These are phyloP conservation scores for Lepus timidus DNA, from an alignment of 2,113 vertebrate species.

Conservation along the genomic window DNA sequence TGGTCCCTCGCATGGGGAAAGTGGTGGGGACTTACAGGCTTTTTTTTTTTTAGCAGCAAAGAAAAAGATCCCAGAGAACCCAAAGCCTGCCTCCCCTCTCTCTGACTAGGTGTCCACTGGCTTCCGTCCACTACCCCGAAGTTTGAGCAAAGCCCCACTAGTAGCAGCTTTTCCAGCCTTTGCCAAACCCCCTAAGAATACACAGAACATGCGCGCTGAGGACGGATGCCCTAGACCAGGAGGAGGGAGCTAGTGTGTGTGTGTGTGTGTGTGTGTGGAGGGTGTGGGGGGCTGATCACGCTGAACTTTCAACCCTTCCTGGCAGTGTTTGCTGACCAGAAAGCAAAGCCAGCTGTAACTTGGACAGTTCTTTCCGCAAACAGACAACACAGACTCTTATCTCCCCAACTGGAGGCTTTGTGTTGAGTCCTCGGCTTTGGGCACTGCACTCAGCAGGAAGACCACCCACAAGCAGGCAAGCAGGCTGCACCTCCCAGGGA, in stretches of 20 bases:
- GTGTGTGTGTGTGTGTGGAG: neutral
- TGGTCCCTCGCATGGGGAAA: neutral
- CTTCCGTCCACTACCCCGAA: neutral
- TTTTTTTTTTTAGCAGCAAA: neutral
- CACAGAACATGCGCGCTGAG: neutral
- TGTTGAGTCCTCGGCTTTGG: constrained; percentile 79
- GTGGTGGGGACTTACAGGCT: neutral
- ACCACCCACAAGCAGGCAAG: constrained; percentile 91
- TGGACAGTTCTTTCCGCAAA: constrained; percentile 78
- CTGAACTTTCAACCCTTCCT: constrained; percentile 82
- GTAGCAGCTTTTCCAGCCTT: neutral
- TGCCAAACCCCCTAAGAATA: constrained; percentile 11
- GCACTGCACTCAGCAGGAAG: constrained; percentile 88
- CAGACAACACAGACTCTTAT: constrained; percentile 83
- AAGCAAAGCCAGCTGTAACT: constrained; percentile 81
- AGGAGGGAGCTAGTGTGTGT: constrained; percentile 41
- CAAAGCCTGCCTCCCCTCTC: neutral
- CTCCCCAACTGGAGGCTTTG: constrained; percentile 84
- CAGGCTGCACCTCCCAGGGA: constrained; percentile 70
- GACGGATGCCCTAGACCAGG: neutral
- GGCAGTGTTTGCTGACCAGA: constrained; percentile 77
- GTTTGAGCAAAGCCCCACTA: neutral
- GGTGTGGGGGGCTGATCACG: constrained; percentile 37
- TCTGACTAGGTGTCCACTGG: neutral
- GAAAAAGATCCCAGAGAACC: constrained; percentile 1